These are phyloP conservation scores for Terrapene triunguis DNA, from an alignment of 2,113 vertebrate genomes.

Conservation along the genomic window DNA sequence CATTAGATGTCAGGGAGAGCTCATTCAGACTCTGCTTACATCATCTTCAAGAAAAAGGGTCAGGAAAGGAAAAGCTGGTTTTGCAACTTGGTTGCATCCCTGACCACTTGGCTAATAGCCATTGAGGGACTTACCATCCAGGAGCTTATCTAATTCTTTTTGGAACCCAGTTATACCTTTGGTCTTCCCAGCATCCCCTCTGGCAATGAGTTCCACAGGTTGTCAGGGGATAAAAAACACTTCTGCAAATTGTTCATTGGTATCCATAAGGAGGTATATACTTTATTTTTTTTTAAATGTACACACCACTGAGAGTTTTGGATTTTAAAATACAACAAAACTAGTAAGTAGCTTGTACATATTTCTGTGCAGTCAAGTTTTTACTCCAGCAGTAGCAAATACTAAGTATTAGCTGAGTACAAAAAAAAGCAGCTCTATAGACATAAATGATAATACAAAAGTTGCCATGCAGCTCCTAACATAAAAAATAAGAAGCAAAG, in stretches of 20 bases:
- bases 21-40: too few species aligned
- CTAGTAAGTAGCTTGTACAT: background rate
- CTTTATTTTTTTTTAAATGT: background rate
- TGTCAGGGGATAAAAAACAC: background rate
- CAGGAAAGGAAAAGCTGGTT: background rate
- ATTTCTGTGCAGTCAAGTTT: background rate
- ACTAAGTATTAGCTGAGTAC: background rate
- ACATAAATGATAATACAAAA: background rate
- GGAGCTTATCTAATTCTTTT: too few species aligned
- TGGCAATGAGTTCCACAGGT: background rate
- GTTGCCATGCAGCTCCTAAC: background rate
- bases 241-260: background rate
- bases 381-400: background rate
- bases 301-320: background rate
- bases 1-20: too few species aligned
- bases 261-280: background rate
- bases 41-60: background rate
- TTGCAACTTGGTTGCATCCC: background rate
- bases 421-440: background rate
- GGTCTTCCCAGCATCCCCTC: background rate
- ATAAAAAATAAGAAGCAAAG: background rate
- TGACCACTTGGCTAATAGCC: constrained; percentile 7
- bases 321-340: background rate
- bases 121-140: background rate
- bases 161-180: background rate